These are phyloP conservation scores for Tupaia chinensis DNA, from an alignment of 2,113 vertebrate genomes.

Conservation along the genomic window DNA sequence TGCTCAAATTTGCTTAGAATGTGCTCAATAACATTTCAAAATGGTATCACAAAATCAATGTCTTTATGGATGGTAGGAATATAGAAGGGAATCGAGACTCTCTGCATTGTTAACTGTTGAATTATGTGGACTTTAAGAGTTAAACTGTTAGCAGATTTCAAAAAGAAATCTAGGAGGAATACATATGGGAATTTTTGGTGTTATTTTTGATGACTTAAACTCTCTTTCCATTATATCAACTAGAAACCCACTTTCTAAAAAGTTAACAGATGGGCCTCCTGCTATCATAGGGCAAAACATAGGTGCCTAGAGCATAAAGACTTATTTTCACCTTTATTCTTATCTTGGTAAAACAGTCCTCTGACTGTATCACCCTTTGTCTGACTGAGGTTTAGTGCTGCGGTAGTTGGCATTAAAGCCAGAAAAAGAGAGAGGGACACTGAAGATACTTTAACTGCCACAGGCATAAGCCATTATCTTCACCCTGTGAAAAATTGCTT, in stretches of 20 bases:
- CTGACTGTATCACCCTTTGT: slow-evolving; percentile 81
- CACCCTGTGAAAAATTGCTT: slow-evolving; percentile 76
- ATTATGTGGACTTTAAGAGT: background rate
- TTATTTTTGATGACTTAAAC: slow-evolving; percentile 72
- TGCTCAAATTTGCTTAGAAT: background rate
- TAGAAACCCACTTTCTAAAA: slow-evolving; percentile 75
- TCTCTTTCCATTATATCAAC: slow-evolving; percentile 80
- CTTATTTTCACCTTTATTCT: slow-evolving; percentile 86
- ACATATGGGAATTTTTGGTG: background rate
- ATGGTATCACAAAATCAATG: background rate
- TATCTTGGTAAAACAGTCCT: slow-evolving; percentile 87
- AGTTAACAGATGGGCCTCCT: slow-evolving; percentile 77
- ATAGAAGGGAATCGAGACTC: slow-evolving; percentile 43
- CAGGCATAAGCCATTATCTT: slow-evolving; percentile 77
- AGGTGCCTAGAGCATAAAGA: slow-evolving; percentile 80
- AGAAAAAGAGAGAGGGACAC: slow-evolving; percentile 31
- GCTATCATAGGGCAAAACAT: slow-evolving; percentile 82
- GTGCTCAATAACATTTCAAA: background rate
- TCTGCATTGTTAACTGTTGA: background rate
- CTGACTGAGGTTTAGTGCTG: slow-evolving; percentile 73
- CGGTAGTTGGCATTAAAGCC: slow-evolving; percentile 74
- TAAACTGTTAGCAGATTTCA: background rate
- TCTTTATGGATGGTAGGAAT: slow-evolving; percentile 9
- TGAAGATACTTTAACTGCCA: slow-evolving; percentile 71
- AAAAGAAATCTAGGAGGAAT: slow-evolving; percentile 47